Evolutionary conservation across 2,797 vertebrate genomes (phyloP), one percentile per base, ranked within the genome.

Genomic region (Nyctalus aviator): DNA sequence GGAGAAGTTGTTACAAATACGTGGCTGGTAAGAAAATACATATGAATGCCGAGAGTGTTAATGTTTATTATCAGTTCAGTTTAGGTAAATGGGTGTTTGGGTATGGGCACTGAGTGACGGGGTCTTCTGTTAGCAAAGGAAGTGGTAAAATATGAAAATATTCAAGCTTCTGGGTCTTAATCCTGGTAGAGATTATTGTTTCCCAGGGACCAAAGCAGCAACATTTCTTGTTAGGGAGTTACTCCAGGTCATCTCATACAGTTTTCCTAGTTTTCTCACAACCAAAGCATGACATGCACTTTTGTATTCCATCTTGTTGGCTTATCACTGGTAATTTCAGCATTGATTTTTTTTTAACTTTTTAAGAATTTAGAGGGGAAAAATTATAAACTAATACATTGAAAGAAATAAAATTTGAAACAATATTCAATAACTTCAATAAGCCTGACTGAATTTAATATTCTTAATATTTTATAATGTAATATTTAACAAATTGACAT

Each of bases 1-100:
- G 99, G 99, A 21, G 99, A 99, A n/a, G 99, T 99, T 23, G 99
- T 99, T 91, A 99, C 99, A 32, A 99, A 99, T 55, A 99, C 99
- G 0, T 99, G 99, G 99, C 99, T 99, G 99, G 99, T 99, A 98
- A 99, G 99, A 89, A 79, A 82, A 77, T 71, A 66, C 64, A 35
- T 20, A 73, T 90, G n/a, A 53, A 17, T 66, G 25, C 71, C 9
- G 0, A 9, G 30, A 20, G 84, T 91, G 7, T 1, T 25, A 0
- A 0, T 84, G 41, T 18, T 48, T 87, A 30, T 82, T 88, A 62
- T 46, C 75, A 90, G 32, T 94, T 92, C 32, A 32, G 0, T 21
- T 84, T 73, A 0, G 2, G 2, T 85, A 73, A 71, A 46, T 37
- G 41, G 6, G 21, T 53, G 4, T 78, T 93, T 84, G n/a, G 27